Base-by-base conservation (phyloP, 2,797 vertebrate species). In the Lepidocolaptes lacrymiger region DNA sequence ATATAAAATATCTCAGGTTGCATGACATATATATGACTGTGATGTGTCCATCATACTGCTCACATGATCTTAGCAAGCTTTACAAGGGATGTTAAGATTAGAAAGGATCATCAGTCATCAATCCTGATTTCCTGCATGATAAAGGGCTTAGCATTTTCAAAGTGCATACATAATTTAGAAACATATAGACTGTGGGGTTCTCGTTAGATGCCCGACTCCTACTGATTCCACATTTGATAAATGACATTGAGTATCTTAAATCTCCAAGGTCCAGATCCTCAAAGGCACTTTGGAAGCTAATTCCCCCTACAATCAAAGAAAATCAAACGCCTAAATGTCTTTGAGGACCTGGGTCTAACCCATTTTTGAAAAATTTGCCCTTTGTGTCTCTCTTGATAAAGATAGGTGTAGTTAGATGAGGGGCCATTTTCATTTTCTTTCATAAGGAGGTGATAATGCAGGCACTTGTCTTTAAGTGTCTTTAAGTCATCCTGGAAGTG, bases 241-340 rank as follows among this genome's bases (percentile, higher is more conserved):
- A 95, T 95, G 91, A 96, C 94, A 95, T 91, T 95, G 94, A 95
- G 94, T 91, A 92, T 91, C 88, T 95, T 92, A 96, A 96, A 95
- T 89, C 95, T 96, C 82, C 72, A 61, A 92, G 89, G 93, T 95
- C 89, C 95, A 92, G 72, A 95, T 97, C 89, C 94, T 96, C 91
- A 96, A 95, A 96, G 94, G 88, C 88, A 92, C 91, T 97, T 97
- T 95, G 91, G 93, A 95, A 94, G 87, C 22, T 91, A 94, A 97
- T 95, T 97, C 92, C 58, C 85, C 87, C 85, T 96, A 95, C 95
- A 95, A 95, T 96, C 95, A 96, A 96, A 96, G 95, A 89, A 96
- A 96, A 96, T 96, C 95, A 94, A 95, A 91, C 0, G 49, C 89
- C 95, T 96, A 96, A 96, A 96, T 91, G 82, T 90, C 89, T 97